A percentile compares a stretch with the other conserved stretches of the same genome.
phyloP scores from a whole-genome alignment of 2,888 invertebrate genomes.

The Drosophila lutescens region DNA sequence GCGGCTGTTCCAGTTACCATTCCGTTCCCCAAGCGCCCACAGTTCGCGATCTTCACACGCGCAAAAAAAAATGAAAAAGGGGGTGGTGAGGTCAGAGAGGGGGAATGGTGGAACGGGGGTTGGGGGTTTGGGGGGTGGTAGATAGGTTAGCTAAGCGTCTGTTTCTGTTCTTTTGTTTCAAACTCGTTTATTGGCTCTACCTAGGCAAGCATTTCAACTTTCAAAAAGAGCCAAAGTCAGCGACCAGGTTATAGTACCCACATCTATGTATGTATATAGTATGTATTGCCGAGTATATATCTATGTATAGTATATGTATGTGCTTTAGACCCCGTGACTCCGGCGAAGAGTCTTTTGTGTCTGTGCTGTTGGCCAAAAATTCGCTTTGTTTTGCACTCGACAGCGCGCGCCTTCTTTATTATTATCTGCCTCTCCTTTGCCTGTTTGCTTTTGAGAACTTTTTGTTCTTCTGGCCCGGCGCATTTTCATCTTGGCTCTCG shows the following conservation, averaged over 20 bases:
- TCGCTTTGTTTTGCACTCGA: constrained; percentile 42
- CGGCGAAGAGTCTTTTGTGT: constrained; percentile 20
- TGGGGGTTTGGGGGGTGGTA: constrained; percentile 4
- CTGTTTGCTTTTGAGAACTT: constrained; percentile 50
- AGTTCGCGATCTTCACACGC: constrained; percentile 66
- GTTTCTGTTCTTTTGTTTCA: constrained; percentile 77
- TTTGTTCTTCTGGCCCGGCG: constrained; percentile 39
- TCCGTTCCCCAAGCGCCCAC: constrained; percentile 48
- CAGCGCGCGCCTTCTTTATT: constrained; percentile 28
- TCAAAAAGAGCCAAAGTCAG: constrained; percentile 66
- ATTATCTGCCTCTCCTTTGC: constrained; percentile 41
- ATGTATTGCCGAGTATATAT: constrained; percentile 9
- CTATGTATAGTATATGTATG: constrained; percentile 1
- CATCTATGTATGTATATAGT: not conserved
- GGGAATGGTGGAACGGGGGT: not conserved
- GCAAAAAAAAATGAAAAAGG: constrained; percentile 10
- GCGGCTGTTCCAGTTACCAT: constrained; percentile 56
- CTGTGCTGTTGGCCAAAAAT: constrained; percentile 52
- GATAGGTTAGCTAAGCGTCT: constrained; percentile 58
- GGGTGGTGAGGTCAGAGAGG: constrained; percentile 7
- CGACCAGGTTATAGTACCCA: constrained; percentile 60
- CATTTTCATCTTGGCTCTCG: constrained; percentile 23
- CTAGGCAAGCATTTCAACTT: constrained; percentile 68
- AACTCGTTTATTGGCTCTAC: constrained; percentile 70
- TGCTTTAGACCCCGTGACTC: constrained; percentile 42